Base-by-base conservation (phyloP, 2,888 invertebrate genomes). In the Torymus texanus region DNA sequence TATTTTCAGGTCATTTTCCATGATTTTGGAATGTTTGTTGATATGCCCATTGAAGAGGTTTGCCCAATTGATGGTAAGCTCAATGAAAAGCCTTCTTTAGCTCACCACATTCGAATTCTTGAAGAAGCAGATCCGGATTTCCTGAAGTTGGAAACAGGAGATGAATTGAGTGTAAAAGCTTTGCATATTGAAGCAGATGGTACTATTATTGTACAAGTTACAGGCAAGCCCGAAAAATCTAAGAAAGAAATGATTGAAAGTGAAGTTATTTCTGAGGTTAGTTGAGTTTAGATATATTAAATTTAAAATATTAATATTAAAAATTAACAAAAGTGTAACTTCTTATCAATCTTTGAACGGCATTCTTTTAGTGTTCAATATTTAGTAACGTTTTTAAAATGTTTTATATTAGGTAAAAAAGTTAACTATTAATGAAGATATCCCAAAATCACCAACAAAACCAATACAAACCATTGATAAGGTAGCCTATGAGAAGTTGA, bases 141-240 rank as follows among this genome's bases (percentile, higher is more conserved):
- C 13, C 83, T 77, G 59, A 24, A 75, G 41, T 21, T 85, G 0
- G n/a, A 61, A 0, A 50, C n/a, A 0, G 83, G 81, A 0, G 80
- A 83, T 2, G 4, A 61, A 0, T 70, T 88, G 5, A 68, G 59
- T 3, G 85, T 87, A 1, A 87, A 80, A 58, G 66, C 78, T 4
- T 10, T 71, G n/a, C 71, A 66, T 71, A 67, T 68, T 2, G 13
- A 3, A n/a, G 50, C 14, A 8, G 75, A 77, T 55, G 80, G 78
- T 51, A 50, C 29, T 13, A 75, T 81, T 13, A 29, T 58, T 29
- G 80, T 81, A 12, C 41, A 74, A 24, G 77, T 51, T 11, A 12
- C 21, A 13, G 21, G 41, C 0, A 1, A 24, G 11, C 8, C 55
- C n/a, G 11, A 29, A 18, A 12, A 58, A 21, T 1, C 41, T 41